Base-by-base conservation (phyloP, 2,888 invertebrate genomes). In the Agriopis leucophaearia region DNA sequence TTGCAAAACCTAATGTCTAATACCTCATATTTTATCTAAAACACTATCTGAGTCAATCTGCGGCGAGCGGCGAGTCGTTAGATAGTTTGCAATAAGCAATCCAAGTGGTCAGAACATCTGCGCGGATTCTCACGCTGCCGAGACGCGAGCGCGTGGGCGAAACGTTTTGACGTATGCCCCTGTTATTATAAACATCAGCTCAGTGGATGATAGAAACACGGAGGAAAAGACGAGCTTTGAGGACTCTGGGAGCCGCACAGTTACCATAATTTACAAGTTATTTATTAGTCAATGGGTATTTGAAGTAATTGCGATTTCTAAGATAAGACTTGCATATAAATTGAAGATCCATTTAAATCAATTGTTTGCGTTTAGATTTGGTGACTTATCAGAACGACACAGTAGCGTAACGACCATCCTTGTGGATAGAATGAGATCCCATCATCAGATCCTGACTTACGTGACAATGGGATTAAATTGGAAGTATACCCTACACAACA, bases 91-190 rank as follows among this genome's bases (percentile, higher is more conserved):
- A 48, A 59, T 18, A 54, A 55, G 42, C 55, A 27, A 48, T 48
- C 38, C 38, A 48, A 58, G 47, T 13, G 13, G 6, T 54, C 38
- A 4, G 10, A 50, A 56, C 57, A 54, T 63, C 67, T 59, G 52
- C 52, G 50, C 38, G 35, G 56, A 38, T 67, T 67, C 66, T 18
- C 66, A 67, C 66, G 66, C 51, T 45, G 60, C 51, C 60, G 50
- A 42, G 56, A 18, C 40, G 59, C 50, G 40, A 35, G 15, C 58
- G 67, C 62, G 67, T 67, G 67, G 67, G 67, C 63, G 67, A 62
- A 27, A 44, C 62, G 66, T 47, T 55, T 55, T 67, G 67, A 67
- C 63, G 67, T 63, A 67, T 63, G 67, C 67, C 52, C 40, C 58
- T 58, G 66, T 63, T 67, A 66, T 66, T 61, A 61, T 27, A 47